Conservation (phyloP, 2,888 invertebrate genomes). For the Cantharis rufa region DNA sequence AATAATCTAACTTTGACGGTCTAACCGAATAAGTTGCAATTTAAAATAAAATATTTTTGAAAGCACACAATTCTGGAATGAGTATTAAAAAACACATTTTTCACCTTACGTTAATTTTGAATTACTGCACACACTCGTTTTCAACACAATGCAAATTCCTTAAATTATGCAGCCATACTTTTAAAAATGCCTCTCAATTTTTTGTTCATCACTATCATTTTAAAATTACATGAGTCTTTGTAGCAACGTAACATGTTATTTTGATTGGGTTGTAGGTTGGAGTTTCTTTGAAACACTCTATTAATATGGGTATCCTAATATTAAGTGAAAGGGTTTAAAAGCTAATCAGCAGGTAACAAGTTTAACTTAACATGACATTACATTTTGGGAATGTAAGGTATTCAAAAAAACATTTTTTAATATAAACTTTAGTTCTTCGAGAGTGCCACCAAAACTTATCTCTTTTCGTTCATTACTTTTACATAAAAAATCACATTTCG, state of each 20-base stretch:
- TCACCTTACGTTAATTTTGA: not conserved
- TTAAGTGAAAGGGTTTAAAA: constrained; percentile 4
- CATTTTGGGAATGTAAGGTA: not conserved
- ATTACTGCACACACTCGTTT: not conserved
- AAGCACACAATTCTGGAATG: no score
- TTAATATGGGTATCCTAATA: not conserved
- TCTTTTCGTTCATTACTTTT: not conserved
- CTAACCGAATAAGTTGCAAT: no score
- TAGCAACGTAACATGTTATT: constrained; percentile 6
- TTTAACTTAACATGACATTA: not conserved
- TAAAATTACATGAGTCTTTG: constrained; percentile 2
- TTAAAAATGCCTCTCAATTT: not conserved
- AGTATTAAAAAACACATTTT: no score
- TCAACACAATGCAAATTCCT: not conserved
- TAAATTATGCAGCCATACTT: not conserved
- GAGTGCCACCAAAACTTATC: not conserved
- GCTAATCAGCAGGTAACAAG: not conserved
- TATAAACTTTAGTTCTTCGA: not conserved
- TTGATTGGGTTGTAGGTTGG: not conserved
- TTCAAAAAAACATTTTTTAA: not conserved
- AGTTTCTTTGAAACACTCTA: not conserved
- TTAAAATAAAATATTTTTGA: no score
- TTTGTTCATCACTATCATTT: constrained; percentile 1
- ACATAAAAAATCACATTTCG: not conserved
- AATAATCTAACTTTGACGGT: no score